Evolutionary conservation across 2,888 invertebrate genomes (phyloP).

Genomic region (Saturnia japonica): DNA sequence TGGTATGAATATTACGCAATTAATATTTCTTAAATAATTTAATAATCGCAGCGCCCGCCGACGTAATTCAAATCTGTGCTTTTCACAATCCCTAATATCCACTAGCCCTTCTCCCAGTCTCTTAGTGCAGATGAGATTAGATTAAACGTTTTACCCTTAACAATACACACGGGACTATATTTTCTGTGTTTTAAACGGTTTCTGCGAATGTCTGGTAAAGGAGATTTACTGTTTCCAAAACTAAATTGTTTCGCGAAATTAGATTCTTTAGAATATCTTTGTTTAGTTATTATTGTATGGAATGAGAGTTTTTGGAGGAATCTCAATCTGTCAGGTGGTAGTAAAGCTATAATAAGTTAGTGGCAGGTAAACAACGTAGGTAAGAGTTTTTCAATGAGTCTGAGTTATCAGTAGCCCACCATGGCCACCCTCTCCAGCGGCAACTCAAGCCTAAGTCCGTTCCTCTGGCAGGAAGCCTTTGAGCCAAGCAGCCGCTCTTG

Average conservation of each 20-base stretch:
- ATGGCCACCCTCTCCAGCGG: too few relatives aligned
- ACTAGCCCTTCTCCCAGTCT: constrained; percentile 44
- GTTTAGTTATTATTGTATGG: neutral
- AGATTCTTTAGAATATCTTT: neutral
- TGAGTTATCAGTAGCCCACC: too few relatives aligned
- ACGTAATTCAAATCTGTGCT: constrained; percentile 31
- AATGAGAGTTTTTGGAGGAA: neutral
- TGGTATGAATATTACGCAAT: too few relatives aligned
- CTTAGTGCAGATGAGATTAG: constrained; percentile 54
- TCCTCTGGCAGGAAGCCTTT: too few relatives aligned
- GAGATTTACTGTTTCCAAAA: constrained; percentile 2
- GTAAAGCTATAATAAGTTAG: too few relatives aligned
- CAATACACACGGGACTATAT: constrained; percentile 50
- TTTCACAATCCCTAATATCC: constrained; percentile 29
- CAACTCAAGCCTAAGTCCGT: too few relatives aligned
- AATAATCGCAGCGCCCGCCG: constrained; percentile 12
- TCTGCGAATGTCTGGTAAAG: constrained; percentile 26
- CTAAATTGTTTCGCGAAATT: constrained; percentile 2
- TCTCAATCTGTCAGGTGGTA: neutral
- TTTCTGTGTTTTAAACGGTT: constrained; percentile 43
- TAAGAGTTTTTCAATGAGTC: too few relatives aligned
- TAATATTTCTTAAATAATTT: too few relatives aligned
- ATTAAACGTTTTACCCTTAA: constrained; percentile 52
- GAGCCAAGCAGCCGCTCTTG: too few relatives aligned
- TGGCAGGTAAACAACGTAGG: too few relatives aligned